phyloP scores from a whole-genome alignment of 2,888 invertebrate genomes.

The Notocelia uddmanniana region DNA sequence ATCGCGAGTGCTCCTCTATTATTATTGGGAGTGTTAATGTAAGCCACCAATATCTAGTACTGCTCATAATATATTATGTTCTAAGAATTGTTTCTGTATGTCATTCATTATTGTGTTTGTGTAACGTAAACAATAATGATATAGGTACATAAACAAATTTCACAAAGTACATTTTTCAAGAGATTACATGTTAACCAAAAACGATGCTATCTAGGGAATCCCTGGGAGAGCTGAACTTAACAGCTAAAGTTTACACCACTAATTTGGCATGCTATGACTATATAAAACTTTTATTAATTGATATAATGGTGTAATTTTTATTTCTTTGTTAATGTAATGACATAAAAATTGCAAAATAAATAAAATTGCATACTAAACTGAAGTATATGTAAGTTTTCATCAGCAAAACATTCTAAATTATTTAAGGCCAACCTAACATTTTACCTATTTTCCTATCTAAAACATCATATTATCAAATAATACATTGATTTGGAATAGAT shows the following conservation, averaged over 20 bases:
- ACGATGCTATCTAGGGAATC: not conserved
- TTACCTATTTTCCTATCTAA: too few relatives aligned
- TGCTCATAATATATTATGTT: not conserved
- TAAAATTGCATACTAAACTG: too few relatives aligned
- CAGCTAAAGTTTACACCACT: not conserved
- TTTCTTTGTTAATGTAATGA: too few relatives aligned
- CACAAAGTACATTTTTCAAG: not conserved
- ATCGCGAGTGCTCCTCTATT: constrained; percentile 1
- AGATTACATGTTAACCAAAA: not conserved
- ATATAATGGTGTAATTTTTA: too few relatives aligned
- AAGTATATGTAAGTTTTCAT: too few relatives aligned
- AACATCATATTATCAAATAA: not conserved
- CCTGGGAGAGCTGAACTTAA: constrained; percentile 18
- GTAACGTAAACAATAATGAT: constrained; percentile 14
- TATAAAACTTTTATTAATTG: too few relatives aligned
- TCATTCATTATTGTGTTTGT: not conserved
- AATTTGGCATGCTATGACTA: too few relatives aligned
- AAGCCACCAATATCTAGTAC: not conserved
- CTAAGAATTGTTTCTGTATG: constrained; percentile 8
- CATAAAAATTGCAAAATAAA: too few relatives aligned
- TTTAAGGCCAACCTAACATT: too few relatives aligned
- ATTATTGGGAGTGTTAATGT: not conserved
- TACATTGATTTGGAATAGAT: not conserved
- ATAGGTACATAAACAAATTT: not conserved
- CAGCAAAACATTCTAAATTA: too few relatives aligned